Conservation (phyloP, 2,113 vertebrate genomes). For the Poeciliopsis occidentalis region DNA sequence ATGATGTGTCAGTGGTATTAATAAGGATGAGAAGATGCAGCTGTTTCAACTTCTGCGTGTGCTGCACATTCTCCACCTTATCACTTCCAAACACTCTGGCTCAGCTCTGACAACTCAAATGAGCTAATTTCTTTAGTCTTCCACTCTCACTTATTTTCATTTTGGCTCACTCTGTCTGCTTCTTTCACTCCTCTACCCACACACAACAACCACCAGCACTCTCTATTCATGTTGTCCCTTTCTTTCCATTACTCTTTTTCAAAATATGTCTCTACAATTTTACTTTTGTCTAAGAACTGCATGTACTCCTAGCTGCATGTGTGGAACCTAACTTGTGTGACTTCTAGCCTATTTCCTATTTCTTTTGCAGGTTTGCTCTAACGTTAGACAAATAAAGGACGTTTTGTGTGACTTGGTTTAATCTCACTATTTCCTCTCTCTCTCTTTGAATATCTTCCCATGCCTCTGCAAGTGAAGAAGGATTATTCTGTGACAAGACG, state of each 20-base stretch:
- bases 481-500: constrained; percentile 73
- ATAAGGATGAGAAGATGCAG: constrained; percentile 59
- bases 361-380: constrained; percentile 32
- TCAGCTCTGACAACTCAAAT: constrained; percentile 66
- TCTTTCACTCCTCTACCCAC: constrained; percentile 31
- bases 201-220: constrained; percentile 33
- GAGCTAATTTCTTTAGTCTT: constrained; percentile 71
- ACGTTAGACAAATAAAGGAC: constrained; percentile 22
- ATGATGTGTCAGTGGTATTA: constrained; percentile 59
- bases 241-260: constrained; percentile 32
- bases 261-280: constrained; percentile 56
- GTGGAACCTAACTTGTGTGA: constrained; percentile 21
- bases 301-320: constrained; percentile 57
- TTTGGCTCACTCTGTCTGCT: constrained; percentile 28
- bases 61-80: constrained; percentile 58
- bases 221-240: constrained; percentile 1
- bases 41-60: constrained; percentile 52
- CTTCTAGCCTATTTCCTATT: constrained; percentile 11
- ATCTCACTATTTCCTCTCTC: constrained; percentile 4
- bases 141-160: constrained; percentile 57
- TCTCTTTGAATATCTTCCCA: constrained; percentile 37
- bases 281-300: constrained; percentile 52
- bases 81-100: constrained; percentile 70
- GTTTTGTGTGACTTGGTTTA: constrained; percentile 8
- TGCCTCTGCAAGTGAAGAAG: constrained; percentile 52